Evolutionary conservation across 2,797 vertebrate genomes (phyloP), one percentile per base, ranked within the genome.

Genomic region (Eulemur rubriventer): DNA sequence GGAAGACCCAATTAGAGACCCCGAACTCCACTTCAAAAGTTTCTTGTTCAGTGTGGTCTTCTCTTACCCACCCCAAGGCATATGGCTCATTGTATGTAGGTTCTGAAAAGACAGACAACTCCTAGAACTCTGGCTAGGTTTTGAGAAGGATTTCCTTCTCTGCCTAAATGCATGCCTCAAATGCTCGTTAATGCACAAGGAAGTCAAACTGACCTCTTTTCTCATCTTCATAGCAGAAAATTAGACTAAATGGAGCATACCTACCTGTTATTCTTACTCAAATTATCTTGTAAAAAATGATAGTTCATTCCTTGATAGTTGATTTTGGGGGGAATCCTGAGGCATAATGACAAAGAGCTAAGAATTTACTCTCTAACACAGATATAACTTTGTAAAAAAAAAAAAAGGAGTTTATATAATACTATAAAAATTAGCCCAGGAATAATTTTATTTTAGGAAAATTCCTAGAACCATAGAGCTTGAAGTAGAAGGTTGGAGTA

Each of bases 201-300:
- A 89, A 94, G 38, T 90, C 80, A 95, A 82, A 86, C 16, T 86
- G 70, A 91, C 7, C 33, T 95, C 35, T 38, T 55, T 82, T 93
- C 28, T 86, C 52, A 88, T 35, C 22, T 94, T 89, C 41, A 82
- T 6, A 82, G 55, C 30, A 91, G 65, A 93, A 89, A 65, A 46
- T 16, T 79, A 55, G 69, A 81, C 30, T 75, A 33, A 89, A 12
- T 92, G 33, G 18, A 61, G 33, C 72, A 80, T 46, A 80, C 20
- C 11, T 61, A 61, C 24, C 10, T 85, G 1, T n/a, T 90, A 26
- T 81, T 87, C 41, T 79, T 78, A 85, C 17, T 90, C 28, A 38
- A 75, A 88, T 2, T 80, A 67, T 61, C 7, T 89, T 63, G 81
- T 69, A 63, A 92, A 96, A 96, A 95, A 96, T 95, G 43, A 97